Percentiles rank a stretch among this genome's conserved stretches.
phyloP scores from a whole-genome alignment of 2,113 vertebrate species.

The Dissostichus mawsoni region DNA sequence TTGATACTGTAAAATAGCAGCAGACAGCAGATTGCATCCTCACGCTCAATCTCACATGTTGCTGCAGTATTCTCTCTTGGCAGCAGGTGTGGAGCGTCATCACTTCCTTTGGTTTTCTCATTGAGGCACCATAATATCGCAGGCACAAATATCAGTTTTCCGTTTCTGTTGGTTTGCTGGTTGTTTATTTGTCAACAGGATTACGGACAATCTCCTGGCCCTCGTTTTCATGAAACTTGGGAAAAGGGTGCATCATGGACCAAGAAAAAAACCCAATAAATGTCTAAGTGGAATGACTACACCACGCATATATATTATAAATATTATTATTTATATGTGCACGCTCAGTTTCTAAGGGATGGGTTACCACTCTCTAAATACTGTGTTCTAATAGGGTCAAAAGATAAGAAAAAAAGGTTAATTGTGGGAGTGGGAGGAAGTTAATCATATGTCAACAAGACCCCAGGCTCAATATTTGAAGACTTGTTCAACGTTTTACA shows the following conservation, averaged over 20 bases:
- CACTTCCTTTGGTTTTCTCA: background rate
- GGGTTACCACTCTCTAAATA: background rate
- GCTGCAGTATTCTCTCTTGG: background rate
- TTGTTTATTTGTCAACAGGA: too few relatives aligned
- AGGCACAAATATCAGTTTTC: background rate
- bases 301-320: too few relatives aligned
- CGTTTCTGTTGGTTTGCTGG: too few relatives aligned
- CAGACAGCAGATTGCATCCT: background rate
- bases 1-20: too few relatives aligned
- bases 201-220: too few relatives aligned
- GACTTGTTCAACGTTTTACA: too few relatives aligned
- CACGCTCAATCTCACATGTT: background rate
- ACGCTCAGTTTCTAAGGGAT: background rate
- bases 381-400: background rate
- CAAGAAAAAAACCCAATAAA: too few relatives aligned
- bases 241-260: too few relatives aligned
- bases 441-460: constrained; percentile 19
- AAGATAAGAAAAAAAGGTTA: background rate
- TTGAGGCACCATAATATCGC: background rate
- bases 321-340: too few relatives aligned
- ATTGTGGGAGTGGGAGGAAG: background rate
- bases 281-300: too few relatives aligned
- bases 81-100: background rate
- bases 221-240: too few relatives aligned
- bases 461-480: background rate